Percentiles rank a stretch among this genome's conserved stretches.
phyloP scores from a whole-genome alignment of 2,797 vertebrate species.

The Enteromius paludinosus region DNA sequence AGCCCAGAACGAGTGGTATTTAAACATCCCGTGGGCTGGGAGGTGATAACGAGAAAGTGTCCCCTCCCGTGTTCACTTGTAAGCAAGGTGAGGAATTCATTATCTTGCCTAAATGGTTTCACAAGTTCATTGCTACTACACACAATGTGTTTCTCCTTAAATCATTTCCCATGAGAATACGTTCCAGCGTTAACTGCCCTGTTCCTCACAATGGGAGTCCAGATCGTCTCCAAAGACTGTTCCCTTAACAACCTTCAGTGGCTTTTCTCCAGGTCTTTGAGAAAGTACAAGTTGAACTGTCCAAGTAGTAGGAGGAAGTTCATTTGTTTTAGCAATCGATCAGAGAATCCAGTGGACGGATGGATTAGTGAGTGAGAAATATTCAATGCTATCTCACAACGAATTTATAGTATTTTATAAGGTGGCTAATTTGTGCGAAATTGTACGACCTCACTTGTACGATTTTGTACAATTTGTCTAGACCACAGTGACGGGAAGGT shows the following conservation, averaged over 20 bases:
- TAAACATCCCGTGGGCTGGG: constrained; percentile 33
- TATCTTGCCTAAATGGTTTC: constrained; percentile 29
- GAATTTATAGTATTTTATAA: too few species aligned
- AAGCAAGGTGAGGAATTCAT: constrained; percentile 5
- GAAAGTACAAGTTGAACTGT: constrained; percentile 6
- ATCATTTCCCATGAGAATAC: constrained; percentile 21
- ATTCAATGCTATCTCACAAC: too few species aligned
- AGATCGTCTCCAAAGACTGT: constrained; percentile 16
- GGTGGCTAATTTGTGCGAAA: too few species aligned
- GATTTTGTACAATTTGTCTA: too few species aligned
- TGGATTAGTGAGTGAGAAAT: background rate
- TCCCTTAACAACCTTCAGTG: background rate
- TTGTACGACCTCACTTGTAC: too few species aligned
- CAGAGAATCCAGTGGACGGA: background rate
- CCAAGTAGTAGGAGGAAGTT: background rate
- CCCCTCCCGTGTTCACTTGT: background rate
- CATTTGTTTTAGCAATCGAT: background rate
- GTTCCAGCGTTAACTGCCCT: background rate
- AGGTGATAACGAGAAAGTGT: constrained; percentile 40
- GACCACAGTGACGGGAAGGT: too few species aligned
- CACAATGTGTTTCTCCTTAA: constrained; percentile 30
- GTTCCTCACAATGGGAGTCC: constrained; percentile 4
- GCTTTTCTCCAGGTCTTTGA: constrained; percentile 3
- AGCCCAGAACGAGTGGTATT: constrained; percentile 18
- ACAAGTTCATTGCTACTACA: constrained; percentile 27